A percentile compares a stretch with the other conserved stretches of the same genome.
Evolutionary conservation across 2,888 invertebrate genomes (phyloP).

Genomic region (Eristalis pertinax): DNA sequence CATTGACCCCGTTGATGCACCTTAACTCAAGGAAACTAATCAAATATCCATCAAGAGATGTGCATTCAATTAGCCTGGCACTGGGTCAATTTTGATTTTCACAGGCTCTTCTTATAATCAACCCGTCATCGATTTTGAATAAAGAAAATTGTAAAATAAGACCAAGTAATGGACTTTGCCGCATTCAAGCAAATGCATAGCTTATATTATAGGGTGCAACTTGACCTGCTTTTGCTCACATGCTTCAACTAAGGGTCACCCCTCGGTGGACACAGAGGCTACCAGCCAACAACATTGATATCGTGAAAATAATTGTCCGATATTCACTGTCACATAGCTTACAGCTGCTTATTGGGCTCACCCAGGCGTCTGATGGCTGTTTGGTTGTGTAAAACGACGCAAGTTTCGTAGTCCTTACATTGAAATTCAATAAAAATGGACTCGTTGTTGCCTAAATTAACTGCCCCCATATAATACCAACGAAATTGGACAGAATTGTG

Average conservation of each 20-base stretch:
- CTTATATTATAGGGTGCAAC: conserved; percentile 40
- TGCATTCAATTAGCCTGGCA: not conserved
- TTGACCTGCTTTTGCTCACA: conserved; percentile 52
- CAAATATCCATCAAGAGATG: not conserved
- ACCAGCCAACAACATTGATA: conserved; percentile 26
- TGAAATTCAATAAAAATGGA: conserved; percentile 53
- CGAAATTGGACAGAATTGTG: conserved; percentile 41
- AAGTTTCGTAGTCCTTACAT: conserved; percentile 46
- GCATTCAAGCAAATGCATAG: conserved; percentile 55
- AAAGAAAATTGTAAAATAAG: conserved; percentile 22
- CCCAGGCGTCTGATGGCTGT: conserved; percentile 11
- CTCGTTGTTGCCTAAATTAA: conserved; percentile 55
- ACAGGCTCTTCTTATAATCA: not conserved
- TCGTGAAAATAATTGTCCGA: conserved; percentile 48
- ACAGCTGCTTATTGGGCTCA: conserved; percentile 29
- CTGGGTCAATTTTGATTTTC: not conserved
- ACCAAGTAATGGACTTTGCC: conserved; percentile 54
- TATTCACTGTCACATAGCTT: conserved; percentile 46
- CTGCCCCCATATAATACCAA: conserved; percentile 45
- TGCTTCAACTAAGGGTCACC: not conserved
- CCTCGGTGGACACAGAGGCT: not conserved
- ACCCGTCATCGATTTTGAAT: conserved; percentile 6
- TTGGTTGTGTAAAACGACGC: conserved; percentile 14
- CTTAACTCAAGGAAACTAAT: not conserved
- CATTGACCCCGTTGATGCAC: not conserved